phyloP scores from a whole-genome alignment of 1,140 invertebrate species.

The Drosophila kurseongensis region DNA sequence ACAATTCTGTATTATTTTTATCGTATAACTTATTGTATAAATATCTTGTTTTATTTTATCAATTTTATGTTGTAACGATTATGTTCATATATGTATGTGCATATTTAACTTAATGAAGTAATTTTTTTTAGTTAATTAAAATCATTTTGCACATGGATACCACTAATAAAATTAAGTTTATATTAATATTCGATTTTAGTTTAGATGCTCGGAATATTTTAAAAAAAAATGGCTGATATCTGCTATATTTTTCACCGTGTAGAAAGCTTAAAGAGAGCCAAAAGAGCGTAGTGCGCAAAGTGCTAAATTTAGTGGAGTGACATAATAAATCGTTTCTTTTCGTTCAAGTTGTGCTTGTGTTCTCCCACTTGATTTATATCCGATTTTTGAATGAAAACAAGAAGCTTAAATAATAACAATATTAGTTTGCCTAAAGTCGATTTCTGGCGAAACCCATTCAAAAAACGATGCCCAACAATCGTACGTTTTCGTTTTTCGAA shows the following conservation, averaged over 20 bases:
- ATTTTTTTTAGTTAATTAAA: too few species aligned
- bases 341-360: conserved; percentile 56
- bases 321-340: conserved; percentile 71
- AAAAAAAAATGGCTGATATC: not conserved
- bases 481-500: conserved; percentile 35
- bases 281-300: conserved; percentile 49
- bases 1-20: too few species aligned
- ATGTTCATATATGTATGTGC: too few species aligned
- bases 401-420: conserved; percentile 5
- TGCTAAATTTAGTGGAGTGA: conserved; percentile 78
- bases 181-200: too few species aligned
- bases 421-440: not conserved
- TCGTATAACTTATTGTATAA: too few species aligned
- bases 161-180: too few species aligned
- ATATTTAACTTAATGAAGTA: too few species aligned
- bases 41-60: too few species aligned
- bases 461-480: conserved; percentile 29
- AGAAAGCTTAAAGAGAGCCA: conserved; percentile 31
- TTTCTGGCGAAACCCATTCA: conserved; percentile 13
- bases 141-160: too few species aligned
- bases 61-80: too few species aligned
- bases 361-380: conserved; percentile 25
- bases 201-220: too few species aligned
- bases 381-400: conserved; percentile 35
- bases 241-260: conserved; percentile 9